Evolutionary conservation across 1,140 invertebrate species (phyloP).

Genomic region (Trialeurodes vaporariorum): DNA sequence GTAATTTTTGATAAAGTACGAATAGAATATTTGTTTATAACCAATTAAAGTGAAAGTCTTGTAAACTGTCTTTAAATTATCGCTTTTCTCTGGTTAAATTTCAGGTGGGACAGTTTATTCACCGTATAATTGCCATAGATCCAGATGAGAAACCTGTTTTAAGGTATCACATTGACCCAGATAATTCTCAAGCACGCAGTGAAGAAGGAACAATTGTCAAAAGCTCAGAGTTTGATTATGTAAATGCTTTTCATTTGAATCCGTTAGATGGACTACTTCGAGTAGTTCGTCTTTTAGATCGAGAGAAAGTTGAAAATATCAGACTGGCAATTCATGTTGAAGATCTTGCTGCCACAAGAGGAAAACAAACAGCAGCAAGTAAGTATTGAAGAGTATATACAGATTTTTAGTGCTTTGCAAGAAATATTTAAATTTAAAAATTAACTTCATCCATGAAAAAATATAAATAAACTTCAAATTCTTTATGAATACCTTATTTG

Average conservation of each 20-base stretch:
- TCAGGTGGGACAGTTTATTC: conserved; percentile 55
- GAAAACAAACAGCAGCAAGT: conserved; percentile 58
- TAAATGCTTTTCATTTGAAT: conserved; percentile 58
- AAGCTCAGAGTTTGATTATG: conserved; percentile 55
- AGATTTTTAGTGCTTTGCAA: too few relatives aligned
- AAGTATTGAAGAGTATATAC: too few relatives aligned
- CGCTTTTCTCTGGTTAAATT: conserved; percentile 12
- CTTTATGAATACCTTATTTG: too few relatives aligned
- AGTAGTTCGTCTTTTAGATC: conserved; percentile 54
- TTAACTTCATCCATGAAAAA: too few relatives aligned
- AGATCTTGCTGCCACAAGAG: conserved; percentile 67
- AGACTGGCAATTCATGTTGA: conserved; percentile 64
- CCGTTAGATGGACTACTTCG: conserved; percentile 58
- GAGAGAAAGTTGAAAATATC: conserved; percentile 72
- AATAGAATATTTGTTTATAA: too few relatives aligned
- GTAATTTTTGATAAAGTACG: too few relatives aligned
- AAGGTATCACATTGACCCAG: conserved; percentile 56
- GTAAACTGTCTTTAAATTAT: too few relatives aligned
- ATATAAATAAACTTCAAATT: too few relatives aligned
- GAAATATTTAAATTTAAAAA: too few relatives aligned
- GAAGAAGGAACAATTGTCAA: conserved; percentile 63
- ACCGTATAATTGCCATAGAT: conserved; percentile 59
- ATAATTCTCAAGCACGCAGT: conserved; percentile 58
- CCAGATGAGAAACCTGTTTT: conserved; percentile 63
- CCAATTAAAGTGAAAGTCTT: too few relatives aligned